Base-by-base conservation (phyloP, 2,113 vertebrate genomes). In the Chionis minor region DNA sequence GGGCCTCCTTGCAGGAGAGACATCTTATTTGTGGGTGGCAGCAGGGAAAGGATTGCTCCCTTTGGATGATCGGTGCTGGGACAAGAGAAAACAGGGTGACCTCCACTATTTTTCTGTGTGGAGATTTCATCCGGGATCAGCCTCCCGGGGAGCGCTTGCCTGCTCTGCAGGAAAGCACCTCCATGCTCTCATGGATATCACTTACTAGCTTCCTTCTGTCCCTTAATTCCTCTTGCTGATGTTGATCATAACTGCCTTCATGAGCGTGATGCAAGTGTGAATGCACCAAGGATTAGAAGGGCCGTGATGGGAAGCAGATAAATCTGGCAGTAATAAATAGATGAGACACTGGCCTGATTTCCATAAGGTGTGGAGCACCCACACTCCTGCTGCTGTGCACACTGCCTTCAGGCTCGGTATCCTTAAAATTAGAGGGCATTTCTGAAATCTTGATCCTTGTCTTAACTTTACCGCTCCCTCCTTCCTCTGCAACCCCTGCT, bases 341-440 rank as follows among this genome's bases (percentile, higher is more conserved):
- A 80, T 88, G 90, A 93, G 88, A 14, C 72, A 18, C 45, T 90
- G 80, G 67, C 63, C 88, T 90, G 54, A 14, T 90, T 95, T 86
- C 92, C 63, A 30, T 30, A 33, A 81, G 59, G 26, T 82, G 74
- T 71, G 88, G 28, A 95, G 77, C 93, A 94, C 83, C 91, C 86
- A 65, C 91, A 87, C 24, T 15, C 49, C 94, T 93, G 91, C 94
- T 97, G 88, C 90, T 86, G 67, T 44, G 92, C 59, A 5, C 4
- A 11, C 42, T 84, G 91, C 80, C n/a, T 26, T 61, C 12, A 6
- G 21, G 55, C 18, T 66, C 35, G 7, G 7, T 45, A 14, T 24
- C 90, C 81, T 71, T 63, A 38, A 86, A 94, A 77, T 32, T 14
- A 86, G 71, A 83, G 78, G 49, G 66, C 13, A 1, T 32, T 73